Conservation (phyloP, 2,888 invertebrate species). For the Tetragnatha montana region DNA sequence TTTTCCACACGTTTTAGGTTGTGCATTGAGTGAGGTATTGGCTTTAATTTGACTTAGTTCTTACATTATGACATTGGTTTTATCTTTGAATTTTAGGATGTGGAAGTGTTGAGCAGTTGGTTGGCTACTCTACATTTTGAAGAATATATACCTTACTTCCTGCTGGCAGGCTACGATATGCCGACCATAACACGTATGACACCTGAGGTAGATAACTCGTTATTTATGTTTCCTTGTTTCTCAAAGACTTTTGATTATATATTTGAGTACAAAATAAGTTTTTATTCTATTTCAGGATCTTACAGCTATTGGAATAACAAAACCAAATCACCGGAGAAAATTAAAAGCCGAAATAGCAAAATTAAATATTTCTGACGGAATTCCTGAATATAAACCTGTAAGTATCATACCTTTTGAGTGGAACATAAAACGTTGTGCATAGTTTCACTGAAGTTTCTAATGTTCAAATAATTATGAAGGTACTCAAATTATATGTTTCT, state of each 20-base stretch:
- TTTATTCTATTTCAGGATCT: conserved; percentile 79
- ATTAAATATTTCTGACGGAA: conserved; percentile 93
- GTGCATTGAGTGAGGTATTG: neutral
- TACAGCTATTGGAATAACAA: conserved; percentile 88
- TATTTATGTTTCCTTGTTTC: neutral
- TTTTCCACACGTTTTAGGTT: neutral
- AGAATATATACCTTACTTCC: conserved; percentile 94
- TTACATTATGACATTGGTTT: neutral
- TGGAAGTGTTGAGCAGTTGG: conserved; percentile 96
- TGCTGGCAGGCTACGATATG: conserved; percentile 97
- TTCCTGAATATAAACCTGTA: conserved; percentile 92
- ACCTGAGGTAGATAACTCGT: conserved; percentile 83
- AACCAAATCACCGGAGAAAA: conserved; percentile 96
- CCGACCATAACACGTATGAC: conserved; percentile 98
- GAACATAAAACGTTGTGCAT: neutral
- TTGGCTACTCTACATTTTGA: conserved; percentile 94
- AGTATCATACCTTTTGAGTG: conserved; percentile 18
- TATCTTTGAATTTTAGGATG: conserved; percentile 81
- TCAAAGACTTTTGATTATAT: neutral
- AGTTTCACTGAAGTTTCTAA: neutral
- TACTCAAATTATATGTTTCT: conserved; percentile 13
- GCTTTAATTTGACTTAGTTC: neutral
- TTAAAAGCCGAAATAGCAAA: conserved; percentile 97
- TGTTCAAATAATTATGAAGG: neutral
- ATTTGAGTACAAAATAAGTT: neutral